These are phyloP conservation scores for Cossypha dichroa DNA, from an alignment of 2,797 vertebrate species.

Conservation along the genomic window DNA sequence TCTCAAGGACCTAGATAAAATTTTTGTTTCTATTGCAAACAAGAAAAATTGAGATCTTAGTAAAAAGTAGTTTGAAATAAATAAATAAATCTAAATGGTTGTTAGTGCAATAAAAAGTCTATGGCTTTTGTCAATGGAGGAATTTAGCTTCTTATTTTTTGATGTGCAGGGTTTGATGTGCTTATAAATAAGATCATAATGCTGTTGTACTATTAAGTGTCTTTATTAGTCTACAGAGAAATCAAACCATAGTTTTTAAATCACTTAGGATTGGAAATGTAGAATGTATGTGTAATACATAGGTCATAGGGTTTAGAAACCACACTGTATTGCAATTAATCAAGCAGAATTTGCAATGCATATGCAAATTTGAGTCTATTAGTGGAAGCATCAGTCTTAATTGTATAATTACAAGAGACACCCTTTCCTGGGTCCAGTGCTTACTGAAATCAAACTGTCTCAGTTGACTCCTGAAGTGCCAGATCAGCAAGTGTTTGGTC, in stretches of 20 bases:
- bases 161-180: not conserved
- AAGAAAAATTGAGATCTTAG: not conserved
- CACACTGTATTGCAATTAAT: not conserved
- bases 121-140: not conserved
- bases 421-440: not conserved
- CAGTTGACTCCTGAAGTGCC: not conserved
- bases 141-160: not conserved
- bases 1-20: not conserved
- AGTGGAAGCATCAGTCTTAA: not conserved
- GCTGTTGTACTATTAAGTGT: not conserved
- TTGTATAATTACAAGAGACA: not conserved
- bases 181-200: not conserved
- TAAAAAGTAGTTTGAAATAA: not conserved
- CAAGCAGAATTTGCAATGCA: not conserved
- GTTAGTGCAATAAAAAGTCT: not conserved
- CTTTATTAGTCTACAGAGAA: not conserved
- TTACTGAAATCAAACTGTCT: not conserved
- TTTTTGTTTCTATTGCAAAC: not conserved
- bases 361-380: not conserved
- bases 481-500: not conserved
- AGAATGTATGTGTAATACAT: not conserved
- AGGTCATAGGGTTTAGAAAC: not conserved
- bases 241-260: not conserved
- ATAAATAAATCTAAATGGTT: not conserved
- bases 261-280: not conserved